Evolutionary conservation across 2,888 invertebrate genomes (phyloP).

Genomic region (Pristionchus maxplancki): DNA sequence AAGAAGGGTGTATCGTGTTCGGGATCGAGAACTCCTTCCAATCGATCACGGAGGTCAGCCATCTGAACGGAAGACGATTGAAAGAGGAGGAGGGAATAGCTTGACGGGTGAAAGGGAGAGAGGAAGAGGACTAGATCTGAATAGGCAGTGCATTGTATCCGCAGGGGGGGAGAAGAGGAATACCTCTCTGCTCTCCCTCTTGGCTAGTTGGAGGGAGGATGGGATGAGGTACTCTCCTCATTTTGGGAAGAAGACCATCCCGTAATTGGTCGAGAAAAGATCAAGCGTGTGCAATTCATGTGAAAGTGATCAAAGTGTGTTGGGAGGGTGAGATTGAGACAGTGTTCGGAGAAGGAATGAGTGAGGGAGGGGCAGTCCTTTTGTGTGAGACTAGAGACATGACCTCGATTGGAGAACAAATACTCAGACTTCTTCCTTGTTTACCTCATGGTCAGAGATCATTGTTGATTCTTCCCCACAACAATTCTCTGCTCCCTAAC

Average conservation of each 20-base stretch:
- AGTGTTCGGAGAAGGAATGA: background rate
- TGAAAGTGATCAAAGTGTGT: background rate
- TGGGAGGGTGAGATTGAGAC: background rate
- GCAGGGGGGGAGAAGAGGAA: constrained; percentile 39
- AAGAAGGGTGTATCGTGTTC: constrained; percentile 53
- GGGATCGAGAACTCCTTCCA: constrained; percentile 40
- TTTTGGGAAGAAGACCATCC: constrained; percentile 15
- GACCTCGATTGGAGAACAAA: constrained; percentile 39
- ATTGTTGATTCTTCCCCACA: background rate
- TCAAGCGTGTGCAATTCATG: constrained; percentile 27
- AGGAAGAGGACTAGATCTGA: constrained; percentile 47
- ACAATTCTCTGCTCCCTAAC: background rate
- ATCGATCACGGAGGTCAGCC: constrained; percentile 44
- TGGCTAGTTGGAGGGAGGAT: constrained; percentile 29
- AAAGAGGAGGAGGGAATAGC: background rate
- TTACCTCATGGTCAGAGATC: background rate
- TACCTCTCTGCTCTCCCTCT: background rate
- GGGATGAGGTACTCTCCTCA: constrained; percentile 27
- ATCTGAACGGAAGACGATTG: background rate
- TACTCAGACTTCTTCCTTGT: constrained; percentile 13
- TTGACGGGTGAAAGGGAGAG: constrained; percentile 39
- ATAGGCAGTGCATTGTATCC: constrained; percentile 50
- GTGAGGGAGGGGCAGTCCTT: background rate
- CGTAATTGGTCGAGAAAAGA: constrained; percentile 34
- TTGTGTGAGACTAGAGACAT: constrained; percentile 21